Evolutionary conservation across 2,113 vertebrate species (phyloP).

Genomic region (Macaca nemestrina): DNA sequence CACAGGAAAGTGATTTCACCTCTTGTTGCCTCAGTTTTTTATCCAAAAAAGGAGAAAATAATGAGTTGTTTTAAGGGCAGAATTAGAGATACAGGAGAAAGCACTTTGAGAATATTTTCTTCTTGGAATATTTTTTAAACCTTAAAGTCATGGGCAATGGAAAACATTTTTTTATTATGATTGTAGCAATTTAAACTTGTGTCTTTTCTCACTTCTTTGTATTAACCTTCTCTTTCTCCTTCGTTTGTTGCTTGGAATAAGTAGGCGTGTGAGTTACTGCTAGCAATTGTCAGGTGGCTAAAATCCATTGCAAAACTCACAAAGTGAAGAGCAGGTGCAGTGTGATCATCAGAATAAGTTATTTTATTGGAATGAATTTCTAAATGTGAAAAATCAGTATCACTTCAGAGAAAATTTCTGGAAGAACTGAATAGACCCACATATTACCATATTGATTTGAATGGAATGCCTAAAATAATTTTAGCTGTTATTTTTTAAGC

Average conservation of each 20-base stretch:
- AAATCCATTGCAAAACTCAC: constrained; percentile 38
- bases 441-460: constrained; percentile 47
- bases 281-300: constrained; percentile 26
- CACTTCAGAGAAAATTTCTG: constrained; percentile 57
- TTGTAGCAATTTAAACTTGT: not conserved
- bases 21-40: not conserved
- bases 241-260: not conserved
- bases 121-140: not conserved
- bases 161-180: not conserved
- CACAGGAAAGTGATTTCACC: not conserved
- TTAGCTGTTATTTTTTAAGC: constrained; percentile 62
- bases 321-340: constrained; percentile 45
- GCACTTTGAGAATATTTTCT: not conserved
- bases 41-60: not conserved
- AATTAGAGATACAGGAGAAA: not conserved
- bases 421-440: constrained; percentile 39
- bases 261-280: constrained; percentile 12
- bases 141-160: not conserved
- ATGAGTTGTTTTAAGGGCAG: not conserved
- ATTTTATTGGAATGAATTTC: constrained; percentile 57
- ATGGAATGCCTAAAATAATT: constrained; percentile 62
- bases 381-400: constrained; percentile 67
- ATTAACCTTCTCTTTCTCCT: not conserved
- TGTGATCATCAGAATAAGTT: constrained; percentile 11
- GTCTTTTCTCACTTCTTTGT: not conserved